Base-by-base conservation (phyloP, 2,797 vertebrate species). In the Diceros bicornis region DNA sequence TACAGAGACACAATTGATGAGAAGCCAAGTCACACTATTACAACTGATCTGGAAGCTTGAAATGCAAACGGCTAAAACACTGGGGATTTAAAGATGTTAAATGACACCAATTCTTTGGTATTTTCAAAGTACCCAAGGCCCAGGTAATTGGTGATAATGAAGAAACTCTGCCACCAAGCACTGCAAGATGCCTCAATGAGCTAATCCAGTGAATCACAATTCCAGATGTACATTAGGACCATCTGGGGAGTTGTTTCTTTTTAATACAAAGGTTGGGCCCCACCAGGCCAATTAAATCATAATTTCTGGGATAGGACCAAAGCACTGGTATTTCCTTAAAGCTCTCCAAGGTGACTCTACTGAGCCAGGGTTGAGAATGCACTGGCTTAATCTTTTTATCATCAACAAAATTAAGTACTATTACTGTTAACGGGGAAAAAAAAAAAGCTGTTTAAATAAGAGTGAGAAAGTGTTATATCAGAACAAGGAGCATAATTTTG, bases 361-460 rank as follows among this genome's bases (percentile, higher is more conserved):
- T 78, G 57, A 89, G 34, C 14, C 71, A 77, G 9, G 62, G 68
- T 71, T 93, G 83, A 95, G 55, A 84, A 72, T 25, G 13, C 18
- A 34, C 8, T 44, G 61, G 79, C 37, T 95, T 95, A 69, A 83
- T 88, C 29, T 50, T 82, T 90, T 75, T 20, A 47, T 91, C 27
- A 62, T 55, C 61, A 90, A 61, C 57, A 90, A 82, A 97, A 69
- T 86, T 78, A 89, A 86, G 27, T 68, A 74, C 9, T 52, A 44
- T 64, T 32, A 69, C 0, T 37, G 32, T 72, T 94, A 66, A 25
- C 4, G 57, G 69, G 10, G 0, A 5, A 23, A 2, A 50, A n/a
- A 20, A 34, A 74, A 44, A 87, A 52, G 6, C 9, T 50, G 6
- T 91, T 72, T 57, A 32, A 89, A 52, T 81, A 82, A 92, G 55